Evolutionary conservation across 2,888 invertebrate genomes (phyloP).

Genomic region (Acanthococcus lagerstroemiae): DNA sequence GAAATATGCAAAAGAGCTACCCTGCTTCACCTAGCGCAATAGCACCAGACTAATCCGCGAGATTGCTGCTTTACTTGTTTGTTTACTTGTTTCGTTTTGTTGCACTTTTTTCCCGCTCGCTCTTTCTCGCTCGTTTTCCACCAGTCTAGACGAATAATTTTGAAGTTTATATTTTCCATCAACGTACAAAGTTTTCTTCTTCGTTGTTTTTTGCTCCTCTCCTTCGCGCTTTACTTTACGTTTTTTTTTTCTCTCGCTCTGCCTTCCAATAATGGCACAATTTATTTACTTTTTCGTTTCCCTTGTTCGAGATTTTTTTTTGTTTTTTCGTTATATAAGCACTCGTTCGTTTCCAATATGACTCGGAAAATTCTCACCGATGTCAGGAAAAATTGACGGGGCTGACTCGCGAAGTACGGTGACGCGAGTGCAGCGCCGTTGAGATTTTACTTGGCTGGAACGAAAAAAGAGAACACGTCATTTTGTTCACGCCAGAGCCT

Average conservation of each 20-base stretch:
- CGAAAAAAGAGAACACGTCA: too few relatives aligned
- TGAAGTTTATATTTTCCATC: constrained; percentile 28
- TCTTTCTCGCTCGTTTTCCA: constrained; percentile 10
- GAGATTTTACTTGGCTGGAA: too few relatives aligned
- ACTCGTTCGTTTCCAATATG: too few relatives aligned
- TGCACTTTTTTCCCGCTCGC: constrained; percentile 11
- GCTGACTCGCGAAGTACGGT: too few relatives aligned
- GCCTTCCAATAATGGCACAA: background rate
- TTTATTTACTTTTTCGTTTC: background rate
- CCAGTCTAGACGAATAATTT: constrained; percentile 30
- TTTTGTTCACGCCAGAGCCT: too few relatives aligned
- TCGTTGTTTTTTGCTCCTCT: background rate
- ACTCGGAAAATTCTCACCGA: too few relatives aligned
- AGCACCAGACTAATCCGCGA: constrained; percentile 34
- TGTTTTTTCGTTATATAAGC: too few relatives aligned
- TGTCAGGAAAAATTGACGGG: too few relatives aligned
- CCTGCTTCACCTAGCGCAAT: constrained; percentile 31
- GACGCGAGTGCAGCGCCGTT: too few relatives aligned
- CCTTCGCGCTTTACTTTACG: background rate
- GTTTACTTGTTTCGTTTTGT: constrained; percentile 30
- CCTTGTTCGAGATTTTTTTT: too few relatives aligned
- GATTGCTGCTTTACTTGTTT: constrained; percentile 29
- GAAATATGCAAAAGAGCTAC: constrained; percentile 35
- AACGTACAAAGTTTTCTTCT: constrained; percentile 4
- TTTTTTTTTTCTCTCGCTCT: too few relatives aligned